Evolutionary conservation across 2,888 invertebrate genomes (phyloP).

Genomic region (Mesorhabditis spiculigera): DNA sequence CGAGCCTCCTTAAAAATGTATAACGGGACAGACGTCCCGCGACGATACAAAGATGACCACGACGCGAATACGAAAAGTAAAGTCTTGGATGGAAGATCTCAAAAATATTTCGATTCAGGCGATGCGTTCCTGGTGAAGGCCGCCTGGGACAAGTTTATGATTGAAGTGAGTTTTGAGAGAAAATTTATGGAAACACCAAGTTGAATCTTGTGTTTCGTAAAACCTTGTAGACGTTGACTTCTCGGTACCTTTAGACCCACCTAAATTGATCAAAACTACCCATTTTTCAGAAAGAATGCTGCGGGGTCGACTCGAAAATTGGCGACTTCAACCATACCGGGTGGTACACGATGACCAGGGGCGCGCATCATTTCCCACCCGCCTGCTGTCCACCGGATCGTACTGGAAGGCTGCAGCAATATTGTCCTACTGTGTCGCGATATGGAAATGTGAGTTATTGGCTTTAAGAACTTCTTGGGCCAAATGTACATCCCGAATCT

Average conservation of each 20-base stretch:
- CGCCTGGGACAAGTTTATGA: conserved; percentile 58
- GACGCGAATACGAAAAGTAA: conserved; percentile 15
- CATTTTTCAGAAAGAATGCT: conserved; percentile 47
- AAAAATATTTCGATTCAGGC: neutral
- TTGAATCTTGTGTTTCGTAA: neutral
- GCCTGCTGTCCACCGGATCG: conserved; percentile 53
- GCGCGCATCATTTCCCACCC: conserved; percentile 49
- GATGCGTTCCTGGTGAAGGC: conserved; percentile 47
- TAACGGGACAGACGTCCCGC: conserved; percentile 51
- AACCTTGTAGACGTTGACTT: neutral
- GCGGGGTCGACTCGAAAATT: conserved; percentile 55
- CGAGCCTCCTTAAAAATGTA: conserved; percentile 53
- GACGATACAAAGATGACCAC: conserved; percentile 12
- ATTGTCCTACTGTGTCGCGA: conserved; percentile 47
- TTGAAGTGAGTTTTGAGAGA: conserved; percentile 36
- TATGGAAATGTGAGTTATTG: conserved; percentile 46
- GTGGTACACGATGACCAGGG: conserved; percentile 47
- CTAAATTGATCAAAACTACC: no score
- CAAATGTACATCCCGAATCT: no score
- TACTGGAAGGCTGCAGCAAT: conserved; percentile 40
- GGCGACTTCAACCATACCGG: conserved; percentile 53
- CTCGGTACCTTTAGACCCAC: no score
- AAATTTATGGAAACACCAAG: neutral
- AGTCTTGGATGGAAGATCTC: neutral
- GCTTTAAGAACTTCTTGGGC: no score